A percentile compares a stretch with the other conserved stretches of the same genome.
Conservation (phyloP, 2,888 invertebrate species). For the Melinaea menophilus region DNA sequence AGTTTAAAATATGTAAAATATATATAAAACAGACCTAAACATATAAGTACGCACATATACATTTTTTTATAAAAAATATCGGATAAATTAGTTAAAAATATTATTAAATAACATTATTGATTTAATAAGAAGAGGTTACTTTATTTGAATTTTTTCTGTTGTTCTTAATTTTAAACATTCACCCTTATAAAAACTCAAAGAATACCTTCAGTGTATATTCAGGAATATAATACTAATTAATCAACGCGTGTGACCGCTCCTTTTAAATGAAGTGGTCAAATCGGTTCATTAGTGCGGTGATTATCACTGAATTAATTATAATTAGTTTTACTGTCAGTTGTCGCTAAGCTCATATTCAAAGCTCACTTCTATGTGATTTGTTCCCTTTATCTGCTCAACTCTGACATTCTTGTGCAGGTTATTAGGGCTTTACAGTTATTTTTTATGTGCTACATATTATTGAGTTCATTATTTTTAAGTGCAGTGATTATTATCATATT, state of each 20-base stretch:
- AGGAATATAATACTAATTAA: slow-evolving; percentile 3
- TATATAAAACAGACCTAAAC: too few relatives aligned
- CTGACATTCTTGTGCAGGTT: background rate
- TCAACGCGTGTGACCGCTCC: slow-evolving; percentile 13
- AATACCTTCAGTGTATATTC: background rate
- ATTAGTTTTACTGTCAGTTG: slow-evolving; percentile 14
- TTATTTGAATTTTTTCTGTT: too few relatives aligned
- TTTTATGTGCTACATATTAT: slow-evolving; percentile 3
- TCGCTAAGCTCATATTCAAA: background rate
- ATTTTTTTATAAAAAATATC: too few relatives aligned
- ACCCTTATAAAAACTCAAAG: background rate
- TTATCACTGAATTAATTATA: slow-evolving; percentile 26
- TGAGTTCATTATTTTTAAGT: background rate
- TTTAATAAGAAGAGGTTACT: too few relatives aligned
- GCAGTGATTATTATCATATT: too few relatives aligned
- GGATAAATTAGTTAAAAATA: too few relatives aligned
- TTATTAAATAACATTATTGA: too few relatives aligned
- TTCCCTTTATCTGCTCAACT: too few relatives aligned
- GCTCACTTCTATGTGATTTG: too few relatives aligned
- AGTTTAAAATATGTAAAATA: too few relatives aligned
- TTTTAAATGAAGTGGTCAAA: slow-evolving; percentile 26
- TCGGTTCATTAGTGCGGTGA: slow-evolving; percentile 21
- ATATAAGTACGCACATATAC: too few relatives aligned
- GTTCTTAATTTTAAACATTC: too few relatives aligned
- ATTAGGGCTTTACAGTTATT: background rate